A percentile compares a stretch with the other conserved stretches of the same genome.
Conservation (phyloP, 2,797 vertebrate species). For the Perodicticus potto region DNA sequence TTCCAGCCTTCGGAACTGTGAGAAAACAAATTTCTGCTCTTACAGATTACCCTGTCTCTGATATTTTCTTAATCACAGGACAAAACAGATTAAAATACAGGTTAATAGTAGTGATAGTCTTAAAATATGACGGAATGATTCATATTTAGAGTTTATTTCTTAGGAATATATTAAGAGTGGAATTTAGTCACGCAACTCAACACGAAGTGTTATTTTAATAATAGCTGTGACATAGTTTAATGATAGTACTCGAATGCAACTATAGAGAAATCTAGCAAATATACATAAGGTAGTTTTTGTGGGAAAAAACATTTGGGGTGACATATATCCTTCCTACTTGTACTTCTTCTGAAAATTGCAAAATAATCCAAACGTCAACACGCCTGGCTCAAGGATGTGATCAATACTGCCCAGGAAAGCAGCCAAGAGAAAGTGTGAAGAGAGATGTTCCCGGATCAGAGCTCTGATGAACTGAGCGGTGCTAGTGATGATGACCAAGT, state of each 20-base stretch:
- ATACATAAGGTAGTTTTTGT: neutral
- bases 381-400: neutral
- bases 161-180: neutral
- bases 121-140: neutral
- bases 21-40: neutral
- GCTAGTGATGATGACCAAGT: neutral
- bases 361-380: neutral
- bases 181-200: neutral
- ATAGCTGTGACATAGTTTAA: slow-evolving; percentile 34
- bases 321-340: neutral
- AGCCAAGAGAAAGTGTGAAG: neutral
- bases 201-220: slow-evolving; percentile 4
- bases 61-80: neutral
- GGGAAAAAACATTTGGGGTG: neutral
- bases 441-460: neutral
- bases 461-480: neutral
- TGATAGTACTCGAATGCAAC: neutral
- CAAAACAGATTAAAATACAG: neutral
- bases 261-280: neutral
- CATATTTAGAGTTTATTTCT: neutral
- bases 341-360: neutral
- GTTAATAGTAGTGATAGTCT: neutral
- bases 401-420: neutral
- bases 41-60: neutral
- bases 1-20: neutral